Evolutionary conservation across 2,888 invertebrate species (phyloP).

Genomic region (Stomorhina lunata): DNA sequence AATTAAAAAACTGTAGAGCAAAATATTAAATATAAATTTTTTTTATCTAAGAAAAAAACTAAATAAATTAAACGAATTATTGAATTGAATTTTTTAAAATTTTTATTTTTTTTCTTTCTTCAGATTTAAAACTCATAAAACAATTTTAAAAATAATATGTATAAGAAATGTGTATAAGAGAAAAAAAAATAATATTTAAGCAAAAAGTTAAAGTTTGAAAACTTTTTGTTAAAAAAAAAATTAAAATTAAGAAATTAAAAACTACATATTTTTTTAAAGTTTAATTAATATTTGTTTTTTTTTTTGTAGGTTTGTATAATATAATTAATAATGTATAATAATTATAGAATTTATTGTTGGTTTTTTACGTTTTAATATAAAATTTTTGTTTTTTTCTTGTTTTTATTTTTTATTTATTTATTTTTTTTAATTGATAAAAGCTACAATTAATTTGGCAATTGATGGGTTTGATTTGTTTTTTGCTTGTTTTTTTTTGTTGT

Average conservation of each 20-base stretch:
- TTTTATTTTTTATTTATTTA: slow-evolving; percentile 70
- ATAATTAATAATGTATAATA: slow-evolving; percentile 58
- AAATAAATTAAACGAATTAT: slow-evolving; percentile 17
- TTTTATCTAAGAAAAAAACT: neutral
- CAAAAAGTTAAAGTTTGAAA: slow-evolving; percentile 21
- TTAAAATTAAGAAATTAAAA: slow-evolving; percentile 45
- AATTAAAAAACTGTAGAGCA: neutral
- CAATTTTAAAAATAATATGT: slow-evolving; percentile 31
- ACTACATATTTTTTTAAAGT: slow-evolving; percentile 37
- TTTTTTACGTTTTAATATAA: slow-evolving; percentile 66
- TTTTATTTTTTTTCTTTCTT: slow-evolving; percentile 41
- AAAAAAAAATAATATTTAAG: slow-evolving; percentile 12
- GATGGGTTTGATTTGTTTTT: slow-evolving; percentile 77
- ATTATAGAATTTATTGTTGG: slow-evolving; percentile 64
- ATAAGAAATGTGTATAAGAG: slow-evolving; percentile 5
- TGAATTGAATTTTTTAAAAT: slow-evolving; percentile 17
- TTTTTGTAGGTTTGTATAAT: slow-evolving; percentile 43
- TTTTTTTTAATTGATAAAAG: slow-evolving; percentile 77
- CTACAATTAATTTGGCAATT: slow-evolving; percentile 80
- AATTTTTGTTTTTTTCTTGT: slow-evolving; percentile 69
- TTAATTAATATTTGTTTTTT: slow-evolving; percentile 3
- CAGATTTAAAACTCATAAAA: slow-evolving; percentile 54
- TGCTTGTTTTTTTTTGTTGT: slow-evolving; percentile 54
- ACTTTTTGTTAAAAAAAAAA: slow-evolving; percentile 34
- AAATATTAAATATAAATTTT: neutral